Evolutionary conservation across 1,140 invertebrate species (phyloP), one percentile per base, ranked within the genome.

Genomic region (Dinoponera quadriceps): DNA sequence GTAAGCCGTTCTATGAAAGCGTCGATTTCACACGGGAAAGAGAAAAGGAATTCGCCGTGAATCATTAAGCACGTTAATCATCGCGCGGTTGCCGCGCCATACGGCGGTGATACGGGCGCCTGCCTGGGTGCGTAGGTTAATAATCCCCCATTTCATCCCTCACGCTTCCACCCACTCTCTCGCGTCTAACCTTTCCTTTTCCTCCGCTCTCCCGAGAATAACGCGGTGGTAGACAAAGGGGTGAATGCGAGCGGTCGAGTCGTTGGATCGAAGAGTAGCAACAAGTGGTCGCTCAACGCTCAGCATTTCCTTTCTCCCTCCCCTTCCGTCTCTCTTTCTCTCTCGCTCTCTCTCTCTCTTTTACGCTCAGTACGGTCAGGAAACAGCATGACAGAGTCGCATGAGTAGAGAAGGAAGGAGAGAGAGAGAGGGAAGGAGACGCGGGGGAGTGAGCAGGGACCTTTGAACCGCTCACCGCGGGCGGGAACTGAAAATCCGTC

Each of bases 271-370:
- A 91, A 89, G 88, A 62, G 75, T 87, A 93, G 92, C 92, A 93
- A 93, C 92, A 92, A 93, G 92, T 93, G 92, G 91, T 83, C 80
- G 88, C 80, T 77, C 88, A 85, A 86, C 85, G 77, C 85, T 80
- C 75, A 68, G 49, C 38, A 18, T 16, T 38, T 66, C 14, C 69
- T 38, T 33, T 22, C 16, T 13, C n/a, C 3, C 29, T 14, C 3
- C 14, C 22, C 9, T n/a, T n/a, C n/a, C 20, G 5, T 16, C 27
- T 20, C 14, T 16, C 16, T 33, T n/a, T 33, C 13, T 29, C 22
- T 29, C 60, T 63, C n/a, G 22, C 48, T 9, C 27, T 11, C 22
- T 16, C 18, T 20, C 22, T 22, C 48, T 51, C 48, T 33, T 4
- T n/a, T 18, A 16, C 9, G 11, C 16, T 5, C 18, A 29, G 13